A percentile compares a stretch with the other conserved stretches of the same genome.
Evolutionary conservation across 2,113 vertebrate species (phyloP).

Genomic region (Chaetorhynchus papuensis): DNA sequence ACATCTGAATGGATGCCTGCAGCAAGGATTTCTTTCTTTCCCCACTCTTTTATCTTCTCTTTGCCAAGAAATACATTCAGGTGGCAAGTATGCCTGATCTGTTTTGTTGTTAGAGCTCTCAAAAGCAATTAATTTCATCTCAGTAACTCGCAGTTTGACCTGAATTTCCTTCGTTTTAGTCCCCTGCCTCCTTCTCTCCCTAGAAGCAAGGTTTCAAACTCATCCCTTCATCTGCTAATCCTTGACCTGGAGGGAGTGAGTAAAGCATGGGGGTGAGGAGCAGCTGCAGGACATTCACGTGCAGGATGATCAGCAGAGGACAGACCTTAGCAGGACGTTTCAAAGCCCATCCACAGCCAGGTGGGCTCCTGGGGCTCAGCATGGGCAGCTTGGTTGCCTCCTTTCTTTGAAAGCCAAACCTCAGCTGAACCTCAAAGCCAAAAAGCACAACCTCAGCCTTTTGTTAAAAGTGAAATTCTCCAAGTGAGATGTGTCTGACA

Average conservation of each 20-base stretch:
- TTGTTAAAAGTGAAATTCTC: neutral
- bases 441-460: neutral
- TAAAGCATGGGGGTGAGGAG: neutral
- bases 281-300: neutral
- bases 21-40: neutral
- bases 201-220: neutral
- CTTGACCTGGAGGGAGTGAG: neutral
- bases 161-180: neutral
- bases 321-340: neutral
- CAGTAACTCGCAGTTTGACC: neutral
- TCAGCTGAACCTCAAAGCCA: no score
- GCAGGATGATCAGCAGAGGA: neutral
- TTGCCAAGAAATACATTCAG: neutral
- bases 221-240: neutral
- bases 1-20: neutral
- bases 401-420: neutral
- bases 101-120: neutral
- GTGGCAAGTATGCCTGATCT: neutral
- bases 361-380: neutral
- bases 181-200: neutral
- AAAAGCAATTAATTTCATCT: neutral
- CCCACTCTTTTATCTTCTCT: neutral
- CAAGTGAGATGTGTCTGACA: accelerated
- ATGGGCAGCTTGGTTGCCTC: neutral
- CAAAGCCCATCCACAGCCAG: neutral